These are phyloP conservation scores for Clamator glandarius DNA, from an alignment of 2,797 vertebrate genomes.

Conservation along the genomic window DNA sequence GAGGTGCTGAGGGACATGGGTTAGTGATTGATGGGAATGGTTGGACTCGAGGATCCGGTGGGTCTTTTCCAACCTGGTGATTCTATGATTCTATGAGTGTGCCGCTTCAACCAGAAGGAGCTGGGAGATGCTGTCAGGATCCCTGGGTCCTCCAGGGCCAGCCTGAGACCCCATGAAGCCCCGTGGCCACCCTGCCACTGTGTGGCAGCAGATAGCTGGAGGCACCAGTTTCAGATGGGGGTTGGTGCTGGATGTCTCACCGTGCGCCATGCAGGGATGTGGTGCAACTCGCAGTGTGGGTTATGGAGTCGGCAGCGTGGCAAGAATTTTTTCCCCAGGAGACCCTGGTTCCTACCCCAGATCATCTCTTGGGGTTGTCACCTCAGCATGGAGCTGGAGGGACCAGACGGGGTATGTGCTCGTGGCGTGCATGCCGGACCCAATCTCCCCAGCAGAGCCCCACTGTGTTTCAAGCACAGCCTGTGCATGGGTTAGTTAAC, in stretches of 20 bases:
- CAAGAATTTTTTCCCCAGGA: neutral
- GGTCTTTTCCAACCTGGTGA: too few species aligned
- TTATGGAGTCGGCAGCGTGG: neutral
- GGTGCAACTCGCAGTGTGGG: rapidly evolving
- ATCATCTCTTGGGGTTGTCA: neutral
- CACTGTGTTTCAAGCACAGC: neutral
- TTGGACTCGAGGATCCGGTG: too few species aligned
- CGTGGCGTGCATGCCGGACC: rapidly evolving
- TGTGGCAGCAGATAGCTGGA: neutral
- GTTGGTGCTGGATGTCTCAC: neutral
- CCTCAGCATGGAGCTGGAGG: neutral
- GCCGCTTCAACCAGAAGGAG: neutral
- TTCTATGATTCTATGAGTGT: too few species aligned
- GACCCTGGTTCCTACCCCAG: neutral
- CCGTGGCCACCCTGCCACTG: rapidly evolving
- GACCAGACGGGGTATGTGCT: neutral
- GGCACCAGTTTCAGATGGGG: rapidly evolving
- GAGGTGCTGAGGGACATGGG: too few species aligned
- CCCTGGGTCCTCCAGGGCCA: neutral
- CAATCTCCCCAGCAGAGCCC: neutral
- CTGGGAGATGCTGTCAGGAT: neutral
- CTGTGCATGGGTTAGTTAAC: too few species aligned
- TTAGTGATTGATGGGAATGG: too few species aligned
- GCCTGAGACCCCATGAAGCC: neutral
- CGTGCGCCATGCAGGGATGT: rapidly evolving